Percentiles rank a stretch among this genome's conserved stretches.
phyloP scores from a whole-genome alignment of 2,113 vertebrate species.

The Stictonetta naevosa region DNA sequence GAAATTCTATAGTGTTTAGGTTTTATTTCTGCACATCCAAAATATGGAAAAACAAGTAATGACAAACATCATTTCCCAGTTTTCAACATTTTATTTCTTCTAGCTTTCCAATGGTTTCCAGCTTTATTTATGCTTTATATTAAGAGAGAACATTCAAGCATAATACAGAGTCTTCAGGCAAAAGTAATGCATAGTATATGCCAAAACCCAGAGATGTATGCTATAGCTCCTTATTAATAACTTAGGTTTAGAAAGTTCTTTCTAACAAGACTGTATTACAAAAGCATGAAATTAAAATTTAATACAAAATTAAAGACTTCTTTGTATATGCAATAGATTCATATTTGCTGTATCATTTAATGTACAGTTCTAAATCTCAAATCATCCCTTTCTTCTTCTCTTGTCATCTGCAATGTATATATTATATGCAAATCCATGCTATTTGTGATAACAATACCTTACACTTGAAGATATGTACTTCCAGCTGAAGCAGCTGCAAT shows the following conservation, averaged over 20 bases:
- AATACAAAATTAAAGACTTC: not conserved
- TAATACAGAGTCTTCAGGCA: constrained; percentile 1
- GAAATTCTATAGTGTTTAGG: not conserved
- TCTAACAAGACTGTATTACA: not conserved
- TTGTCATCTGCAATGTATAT: not conserved
- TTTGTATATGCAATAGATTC: not conserved
- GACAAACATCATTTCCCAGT: not conserved
- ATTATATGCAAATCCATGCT: not conserved
- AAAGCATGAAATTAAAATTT: constrained; percentile 40
- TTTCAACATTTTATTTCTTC: constrained; percentile 38
- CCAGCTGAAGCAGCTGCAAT: not conserved
- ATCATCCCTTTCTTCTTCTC: not conserved
- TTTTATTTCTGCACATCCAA: not conserved
- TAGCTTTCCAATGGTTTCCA: constrained; percentile 16
- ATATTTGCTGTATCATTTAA: not conserved
- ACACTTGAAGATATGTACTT: not conserved
- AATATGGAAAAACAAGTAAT: not conserved
- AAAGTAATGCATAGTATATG: not conserved
- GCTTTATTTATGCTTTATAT: constrained; percentile 29
- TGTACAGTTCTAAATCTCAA: not conserved
- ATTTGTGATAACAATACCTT: not conserved
- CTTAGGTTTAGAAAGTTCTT: constrained; percentile 25
- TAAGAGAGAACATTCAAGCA: constrained; percentile 7
- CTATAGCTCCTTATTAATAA: constrained; percentile 37
- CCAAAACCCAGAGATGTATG: not conserved